A percentile compares a stretch with the other conserved stretches of the same genome.
Evolutionary conservation across 2,888 invertebrate species (phyloP).

Genomic region (Exocentrus adspersus): DNA sequence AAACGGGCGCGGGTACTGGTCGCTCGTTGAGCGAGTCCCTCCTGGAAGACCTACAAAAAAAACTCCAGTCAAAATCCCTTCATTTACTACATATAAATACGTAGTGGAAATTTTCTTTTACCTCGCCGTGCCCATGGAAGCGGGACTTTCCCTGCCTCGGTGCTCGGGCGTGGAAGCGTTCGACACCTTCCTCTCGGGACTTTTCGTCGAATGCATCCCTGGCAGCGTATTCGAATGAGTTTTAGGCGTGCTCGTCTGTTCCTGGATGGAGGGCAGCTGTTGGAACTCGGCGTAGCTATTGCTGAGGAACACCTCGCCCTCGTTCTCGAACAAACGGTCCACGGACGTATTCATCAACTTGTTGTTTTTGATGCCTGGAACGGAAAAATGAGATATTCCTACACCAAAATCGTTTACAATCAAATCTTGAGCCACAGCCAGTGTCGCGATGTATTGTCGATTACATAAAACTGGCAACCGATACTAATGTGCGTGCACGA

Average conservation of each 20-base stretch:
- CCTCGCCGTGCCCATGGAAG: slow-evolving; percentile 73
- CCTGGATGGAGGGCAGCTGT: slow-evolving; percentile 70
- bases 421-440: no score
- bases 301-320: slow-evolving; percentile 76
- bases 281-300: slow-evolving; percentile 75
- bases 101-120: slow-evolving; percentile 4
- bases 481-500: no score
- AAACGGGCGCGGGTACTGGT: slow-evolving; percentile 49
- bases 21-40: slow-evolving; percentile 72
- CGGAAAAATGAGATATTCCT: no score
- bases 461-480: no score
- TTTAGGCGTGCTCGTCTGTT: slow-evolving; percentile 64
- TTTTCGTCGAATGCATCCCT: slow-evolving; percentile 60
- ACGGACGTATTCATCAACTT: slow-evolving; percentile 91
- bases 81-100: no score
- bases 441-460: no score
- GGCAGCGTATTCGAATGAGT: slow-evolving; percentile 30
- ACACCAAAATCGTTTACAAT: no score
- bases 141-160: slow-evolving; percentile 73
- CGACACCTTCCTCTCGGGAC: slow-evolving; percentile 66
- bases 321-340: slow-evolving; percentile 86
- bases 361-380: slow-evolving; percentile 73
- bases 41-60: slow-evolving; percentile 69
- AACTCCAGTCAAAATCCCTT: no score
- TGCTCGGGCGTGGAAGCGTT: slow-evolving; percentile 77